Base-by-base conservation (phyloP, 2,888 invertebrate genomes). In the Tipula vernalis region DNA sequence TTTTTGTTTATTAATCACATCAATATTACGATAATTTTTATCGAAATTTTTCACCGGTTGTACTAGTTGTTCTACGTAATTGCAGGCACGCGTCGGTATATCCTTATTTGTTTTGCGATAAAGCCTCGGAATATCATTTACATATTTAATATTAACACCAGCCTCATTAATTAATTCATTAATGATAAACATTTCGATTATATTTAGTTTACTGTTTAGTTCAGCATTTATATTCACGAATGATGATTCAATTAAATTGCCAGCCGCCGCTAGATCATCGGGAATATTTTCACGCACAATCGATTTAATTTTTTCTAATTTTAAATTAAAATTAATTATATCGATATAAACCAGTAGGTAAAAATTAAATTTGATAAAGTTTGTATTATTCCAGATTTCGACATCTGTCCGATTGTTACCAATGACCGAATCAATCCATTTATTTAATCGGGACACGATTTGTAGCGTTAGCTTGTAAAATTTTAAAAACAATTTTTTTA, bases 21-120 rank as follows among this genome's bases (percentile, higher is more conserved):
- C 88, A 87, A 91, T 90, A n/a, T 89, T 89, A 51, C 89, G 89
- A 88, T 94, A 93, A 87, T 92, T 92, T 85, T 91, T 89, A 88
- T 93, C 91, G 90, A 96, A 95, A 87, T 93, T 93, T 10, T 91
- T 91, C 86, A 91, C 90, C 0, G 88, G 84, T 87, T 90, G 90
- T 0, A 96, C 91, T 88, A 95, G 93, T 87, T 93, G 93, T 71
- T 94, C 94, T n/a, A 96, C 94, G 90, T 98, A 98, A 18, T 93
- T 91, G 88, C 97, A 97, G 47, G 96, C 94, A 89, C 95, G 95
- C 0, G 94, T 95, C 0, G 98, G 98, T 39, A 95, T 93, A 88
- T 96, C 97, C 88, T 97, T 94, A 90, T 98, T 98, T 0, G 98
- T 98, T 91, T 98, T 95, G 87, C 98, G 93, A 91, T 97, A 99